These are phyloP conservation scores for Ibycter americanus DNA, from an alignment of 2,797 vertebrate species.

Conservation along the genomic window DNA sequence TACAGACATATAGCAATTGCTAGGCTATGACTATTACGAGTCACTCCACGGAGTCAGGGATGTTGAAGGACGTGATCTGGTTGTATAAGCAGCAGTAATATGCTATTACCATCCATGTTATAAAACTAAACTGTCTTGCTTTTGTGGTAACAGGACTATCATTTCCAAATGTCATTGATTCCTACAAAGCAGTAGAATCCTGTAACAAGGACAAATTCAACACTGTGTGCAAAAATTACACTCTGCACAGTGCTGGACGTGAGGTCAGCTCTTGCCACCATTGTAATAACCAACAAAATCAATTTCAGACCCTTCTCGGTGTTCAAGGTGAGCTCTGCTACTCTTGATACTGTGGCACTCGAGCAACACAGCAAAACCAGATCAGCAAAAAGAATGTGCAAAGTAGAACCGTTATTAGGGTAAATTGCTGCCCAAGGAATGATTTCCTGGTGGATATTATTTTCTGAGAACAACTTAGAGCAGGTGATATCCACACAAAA, in stretches of 20 bases:
- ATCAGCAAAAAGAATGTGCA: neutral
- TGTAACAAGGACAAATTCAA: neutral
- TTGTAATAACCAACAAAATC: slow-evolving; percentile 9
- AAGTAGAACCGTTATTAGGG: neutral
- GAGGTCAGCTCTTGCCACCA: neutral
- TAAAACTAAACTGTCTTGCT: neutral
- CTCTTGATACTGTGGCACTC: neutral
- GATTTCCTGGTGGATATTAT: neutral
- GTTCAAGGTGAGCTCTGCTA: slow-evolving; percentile 4
- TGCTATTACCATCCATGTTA: neutral
- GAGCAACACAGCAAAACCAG: neutral
- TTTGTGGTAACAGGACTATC: neutral
- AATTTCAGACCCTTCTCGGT: neutral
- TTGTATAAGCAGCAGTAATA: neutral
- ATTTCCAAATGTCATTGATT: neutral
- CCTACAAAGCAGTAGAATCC: neutral
- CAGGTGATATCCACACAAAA: neutral
- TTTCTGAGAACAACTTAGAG: neutral
- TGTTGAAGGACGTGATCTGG: neutral
- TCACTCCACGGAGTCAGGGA: neutral
- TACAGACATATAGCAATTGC: neutral
- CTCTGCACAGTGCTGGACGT: neutral
- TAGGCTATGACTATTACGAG: neutral
- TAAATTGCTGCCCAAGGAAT: slow-evolving; percentile 11
- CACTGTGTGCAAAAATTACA: neutral